Evolutionary conservation across 2,888 invertebrate species (phyloP).

Genomic region (Thelaira solivaga): DNA sequence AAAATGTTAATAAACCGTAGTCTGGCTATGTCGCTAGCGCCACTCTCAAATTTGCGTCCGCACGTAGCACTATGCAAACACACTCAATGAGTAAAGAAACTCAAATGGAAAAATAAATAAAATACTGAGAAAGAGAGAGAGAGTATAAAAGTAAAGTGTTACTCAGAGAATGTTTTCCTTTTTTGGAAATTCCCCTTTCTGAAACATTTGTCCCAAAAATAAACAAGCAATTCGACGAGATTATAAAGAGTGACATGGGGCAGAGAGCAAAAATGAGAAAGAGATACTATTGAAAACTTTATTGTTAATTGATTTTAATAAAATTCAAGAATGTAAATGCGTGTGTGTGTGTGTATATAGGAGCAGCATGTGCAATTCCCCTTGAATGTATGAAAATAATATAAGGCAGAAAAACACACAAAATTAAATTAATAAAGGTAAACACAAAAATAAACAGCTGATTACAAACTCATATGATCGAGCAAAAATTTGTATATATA

Average conservation of each 20-base stretch:
- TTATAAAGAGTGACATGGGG: not conserved
- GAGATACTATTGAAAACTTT: not conserved
- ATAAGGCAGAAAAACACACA: not conserved
- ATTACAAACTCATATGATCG: conserved; percentile 48
- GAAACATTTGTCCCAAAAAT: conserved; percentile 18
- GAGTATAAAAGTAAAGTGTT: not conserved
- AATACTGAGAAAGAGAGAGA: conserved; percentile 6
- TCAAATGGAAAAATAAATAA: not conserved
- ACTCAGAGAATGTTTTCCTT: conserved; percentile 9
- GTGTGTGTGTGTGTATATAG: not conserved
- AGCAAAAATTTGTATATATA: not conserved
- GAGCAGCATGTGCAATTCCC: conserved; percentile 44
- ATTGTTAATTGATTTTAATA: no score
- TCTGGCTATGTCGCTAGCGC: conserved; percentile 56
- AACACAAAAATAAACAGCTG: conserved; percentile 54
- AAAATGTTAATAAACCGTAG: no score
- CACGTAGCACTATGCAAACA: conserved; percentile 1
- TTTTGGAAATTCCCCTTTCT: conserved; percentile 1
- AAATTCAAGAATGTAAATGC: not conserved
- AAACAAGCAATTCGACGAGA: not conserved
- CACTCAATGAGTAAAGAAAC: conserved; percentile 42
- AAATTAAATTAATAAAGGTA: conserved; percentile 20
- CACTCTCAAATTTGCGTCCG: conserved; percentile 39
- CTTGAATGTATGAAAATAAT: conserved; percentile 14
- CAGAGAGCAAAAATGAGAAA: not conserved